Base-by-base conservation (phyloP, 2,888 invertebrate genomes). In the Sinodicranocentrus sp. region DNA sequence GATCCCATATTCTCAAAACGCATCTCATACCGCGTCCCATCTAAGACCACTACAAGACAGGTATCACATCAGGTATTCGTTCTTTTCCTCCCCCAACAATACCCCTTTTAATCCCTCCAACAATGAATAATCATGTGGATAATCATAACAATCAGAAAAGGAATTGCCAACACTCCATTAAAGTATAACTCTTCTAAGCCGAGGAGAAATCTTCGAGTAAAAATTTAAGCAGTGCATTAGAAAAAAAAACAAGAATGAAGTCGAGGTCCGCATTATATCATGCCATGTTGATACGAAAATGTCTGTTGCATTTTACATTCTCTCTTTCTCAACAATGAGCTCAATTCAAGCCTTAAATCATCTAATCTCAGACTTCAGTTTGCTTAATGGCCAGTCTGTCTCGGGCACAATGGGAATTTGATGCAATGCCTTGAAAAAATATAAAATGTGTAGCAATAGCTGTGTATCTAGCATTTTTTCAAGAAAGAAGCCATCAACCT, bases 341-440 rank as follows among this genome's bases (percentile, higher is more conserved):
- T 61, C 79, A 71, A 79, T 79, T 71, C 79, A 79, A 70, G 71
- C 71, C 48, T 63, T 71, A 79, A 79, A 79, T 79, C 79, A 71
- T 79, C 48, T 71, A 61, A 79, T 80, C 80, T 80, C 43, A 80
- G 71, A 63, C 61, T 79, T 79, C 70, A 73, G 73, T 80, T 80
- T 80, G 80, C 67, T 73, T 80, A 80, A 80, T 80, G 80, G 73
- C 80, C 80, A 80, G 52, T 80, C 80, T 73, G 80, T 80, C 73
- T 48, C 10, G 44, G 19, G n/a, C 72, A 80, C 80, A 80, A 80
- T 43, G 43, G 67, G 73, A 71, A 70, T 71, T 79, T 65, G 71
- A 79, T 79, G 39, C 71, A 65, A 65, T 52, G 44, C 23, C 28
- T 65, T 65, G 26, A 61, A 43, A 19, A 71, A 71, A 44, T 28